Percentiles rank a stretch among this genome's conserved stretches.
phyloP scores from a whole-genome alignment of 2,797 vertebrate genomes.

The Orestias chungarensis region DNA sequence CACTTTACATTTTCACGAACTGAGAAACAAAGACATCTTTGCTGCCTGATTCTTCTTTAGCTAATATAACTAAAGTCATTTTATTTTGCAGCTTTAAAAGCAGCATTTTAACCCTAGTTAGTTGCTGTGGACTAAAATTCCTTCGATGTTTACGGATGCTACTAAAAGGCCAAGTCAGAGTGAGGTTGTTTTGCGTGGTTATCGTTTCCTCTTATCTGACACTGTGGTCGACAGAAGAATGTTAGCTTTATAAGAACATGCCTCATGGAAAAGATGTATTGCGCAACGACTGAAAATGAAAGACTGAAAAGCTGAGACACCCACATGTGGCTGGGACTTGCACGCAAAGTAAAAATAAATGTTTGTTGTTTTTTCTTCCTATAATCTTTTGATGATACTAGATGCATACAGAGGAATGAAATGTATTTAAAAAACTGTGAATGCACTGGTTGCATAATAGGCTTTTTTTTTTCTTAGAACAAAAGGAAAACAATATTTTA shows the following conservation, averaged over 20 bases:
- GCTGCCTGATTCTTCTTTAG: not conserved
- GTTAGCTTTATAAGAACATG: constrained; percentile 75
- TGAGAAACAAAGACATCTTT: not conserved
- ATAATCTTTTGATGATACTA: constrained; percentile 62
- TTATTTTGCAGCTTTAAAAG: not conserved
- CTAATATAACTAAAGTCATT: not conserved
- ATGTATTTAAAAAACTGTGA: not conserved
- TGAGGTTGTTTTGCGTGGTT: constrained; percentile 58
- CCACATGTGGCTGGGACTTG: constrained; percentile 71
- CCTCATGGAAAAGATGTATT: constrained; percentile 76
- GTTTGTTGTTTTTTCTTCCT: constrained; percentile 14
- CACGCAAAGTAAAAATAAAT: constrained; percentile 65
- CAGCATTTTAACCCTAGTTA: not conserved
- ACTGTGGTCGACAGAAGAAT: constrained; percentile 60
- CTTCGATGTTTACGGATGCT: constrained; percentile 16
- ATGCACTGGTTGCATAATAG: not conserved
- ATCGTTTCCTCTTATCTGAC: constrained; percentile 67
- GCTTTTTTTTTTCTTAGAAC: not conserved
- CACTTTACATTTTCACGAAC: not conserved
- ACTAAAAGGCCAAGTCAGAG: constrained; percentile 20
- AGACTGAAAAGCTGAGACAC: constrained; percentile 71
- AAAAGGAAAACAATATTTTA: constrained; percentile 2
- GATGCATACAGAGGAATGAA: not conserved
- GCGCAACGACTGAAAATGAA: constrained; percentile 77
- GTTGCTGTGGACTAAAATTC: constrained; percentile 3